These are phyloP conservation scores for Proisotoma minuta DNA, from an alignment of 2,888 invertebrate species.

Conservation along the genomic window DNA sequence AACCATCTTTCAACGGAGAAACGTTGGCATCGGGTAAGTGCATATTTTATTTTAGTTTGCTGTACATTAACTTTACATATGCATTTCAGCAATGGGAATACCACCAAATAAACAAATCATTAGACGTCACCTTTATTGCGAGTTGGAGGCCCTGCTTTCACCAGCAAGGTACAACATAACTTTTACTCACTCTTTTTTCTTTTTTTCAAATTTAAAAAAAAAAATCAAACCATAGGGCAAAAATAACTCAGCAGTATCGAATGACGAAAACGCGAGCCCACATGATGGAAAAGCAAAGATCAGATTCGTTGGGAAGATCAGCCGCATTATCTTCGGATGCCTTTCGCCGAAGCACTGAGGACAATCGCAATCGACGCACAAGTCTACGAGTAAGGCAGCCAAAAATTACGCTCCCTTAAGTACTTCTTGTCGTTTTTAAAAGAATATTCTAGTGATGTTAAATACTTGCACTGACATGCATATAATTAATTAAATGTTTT, in stretches of 20 bases:
- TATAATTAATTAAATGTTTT: conserved; percentile 3
- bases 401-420: conserved; percentile 37
- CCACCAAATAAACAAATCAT: conserved; percentile 91
- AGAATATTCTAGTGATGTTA: conserved; percentile 6
- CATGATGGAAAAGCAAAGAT: conserved; percentile 43
- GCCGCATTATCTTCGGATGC: conserved; percentile 39
- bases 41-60: neutral
- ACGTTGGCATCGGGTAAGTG: conserved; percentile 74
- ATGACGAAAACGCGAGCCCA: conserved; percentile 44
- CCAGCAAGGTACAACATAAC: conserved; percentile 73
- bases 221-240: conserved; percentile 32
- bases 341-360: conserved; percentile 45
- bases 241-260: conserved; percentile 48
- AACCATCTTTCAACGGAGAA: conserved; percentile 89
- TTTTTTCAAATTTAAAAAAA: neutral
- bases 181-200: neutral
- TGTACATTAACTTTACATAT: neutral
- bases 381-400: conserved; percentile 58
- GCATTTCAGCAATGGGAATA: conserved; percentile 65
- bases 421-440: neutral
- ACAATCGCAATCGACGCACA: conserved; percentile 54
- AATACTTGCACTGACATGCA: conserved; percentile 1
- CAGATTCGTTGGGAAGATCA: conserved; percentile 42
- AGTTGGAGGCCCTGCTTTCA: conserved; percentile 82
- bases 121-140: conserved; percentile 80